Percentiles rank a stretch among this genome's conserved stretches.
phyloP scores from a whole-genome alignment of 1,140 invertebrate genomes.

The Apis laboriosa region DNA sequence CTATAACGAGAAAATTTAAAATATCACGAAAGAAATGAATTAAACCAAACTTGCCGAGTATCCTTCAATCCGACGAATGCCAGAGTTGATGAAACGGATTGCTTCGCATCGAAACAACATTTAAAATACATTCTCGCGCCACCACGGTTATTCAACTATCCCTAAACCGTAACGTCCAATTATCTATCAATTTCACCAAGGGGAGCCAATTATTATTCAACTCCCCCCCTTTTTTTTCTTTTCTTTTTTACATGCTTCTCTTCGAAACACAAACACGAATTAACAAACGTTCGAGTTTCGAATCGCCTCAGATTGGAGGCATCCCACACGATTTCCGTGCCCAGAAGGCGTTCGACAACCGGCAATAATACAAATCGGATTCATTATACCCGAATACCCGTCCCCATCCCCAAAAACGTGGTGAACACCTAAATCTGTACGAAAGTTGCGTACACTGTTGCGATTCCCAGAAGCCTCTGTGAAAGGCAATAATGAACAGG shows the following conservation, averaged over 20 bases:
- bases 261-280: neutral
- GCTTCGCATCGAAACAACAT: too few relatives aligned
- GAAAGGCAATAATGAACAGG: conserved; percentile 31
- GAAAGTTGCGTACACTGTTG: neutral
- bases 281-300: neutral
- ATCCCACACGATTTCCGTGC: neutral
- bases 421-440: neutral
- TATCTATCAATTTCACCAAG: neutral
- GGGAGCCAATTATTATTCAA: too few relatives aligned
- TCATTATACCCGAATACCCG: neutral
- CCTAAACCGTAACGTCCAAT: neutral
- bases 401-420: too few relatives aligned
- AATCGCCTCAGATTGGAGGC: neutral
- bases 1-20: too few relatives aligned
- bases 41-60: too few relatives aligned
- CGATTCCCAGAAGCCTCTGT: conserved; percentile 17
- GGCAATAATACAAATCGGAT: conserved; percentile 27
- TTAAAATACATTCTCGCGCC: neutral
- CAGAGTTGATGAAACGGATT: too few relatives aligned
- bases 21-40: too few relatives aligned
- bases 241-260: neutral
- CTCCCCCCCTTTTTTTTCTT: too few relatives aligned
- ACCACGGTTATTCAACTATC: neutral
- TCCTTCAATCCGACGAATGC: too few relatives aligned
- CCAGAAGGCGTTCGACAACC: neutral